phyloP scores from a whole-genome alignment of 2,888 invertebrate species.

The Dione juno region DNA sequence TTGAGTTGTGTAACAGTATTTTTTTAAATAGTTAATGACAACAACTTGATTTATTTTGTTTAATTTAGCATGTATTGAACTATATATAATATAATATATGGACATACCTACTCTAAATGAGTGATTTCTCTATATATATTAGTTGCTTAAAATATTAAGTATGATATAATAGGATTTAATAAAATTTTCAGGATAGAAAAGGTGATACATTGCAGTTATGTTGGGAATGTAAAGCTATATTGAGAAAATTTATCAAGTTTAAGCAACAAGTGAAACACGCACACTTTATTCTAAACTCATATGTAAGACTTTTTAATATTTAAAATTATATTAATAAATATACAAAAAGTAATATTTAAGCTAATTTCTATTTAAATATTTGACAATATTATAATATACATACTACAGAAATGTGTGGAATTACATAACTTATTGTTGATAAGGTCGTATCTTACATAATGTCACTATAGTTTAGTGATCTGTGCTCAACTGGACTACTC shows the following conservation, averaged over 20 bases:
- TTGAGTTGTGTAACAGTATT: not conserved
- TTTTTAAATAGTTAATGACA: not conserved
- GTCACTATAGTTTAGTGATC: not conserved
- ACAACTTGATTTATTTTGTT: not conserved
- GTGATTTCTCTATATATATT: too few relatives aligned
- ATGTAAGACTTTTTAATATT: slow-evolving; percentile 51
- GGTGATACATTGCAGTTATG: slow-evolving; percentile 52
- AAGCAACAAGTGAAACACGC: slow-evolving; percentile 56
- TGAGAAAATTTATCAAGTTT: slow-evolving; percentile 53
- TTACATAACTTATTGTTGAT: not conserved
- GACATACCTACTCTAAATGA: too few relatives aligned
- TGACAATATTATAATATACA: not conserved
- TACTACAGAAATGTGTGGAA: not conserved
- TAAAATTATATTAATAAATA: slow-evolving; percentile 7
- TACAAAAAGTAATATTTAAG: not conserved
- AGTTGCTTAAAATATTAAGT: too few relatives aligned
- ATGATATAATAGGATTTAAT: not conserved
- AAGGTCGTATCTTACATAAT: too few relatives aligned
- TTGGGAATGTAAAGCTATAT: slow-evolving; percentile 59
- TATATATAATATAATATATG: too few relatives aligned
- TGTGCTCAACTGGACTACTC: too few relatives aligned
- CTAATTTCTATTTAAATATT: slow-evolving; percentile 5
- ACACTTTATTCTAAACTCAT: slow-evolving; percentile 48
- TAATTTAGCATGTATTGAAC: too few relatives aligned
- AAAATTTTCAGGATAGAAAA: slow-evolving; percentile 45